Evolutionary conservation across 2,888 invertebrate species (phyloP).

Genomic region (Maniola hyperantus): DNA sequence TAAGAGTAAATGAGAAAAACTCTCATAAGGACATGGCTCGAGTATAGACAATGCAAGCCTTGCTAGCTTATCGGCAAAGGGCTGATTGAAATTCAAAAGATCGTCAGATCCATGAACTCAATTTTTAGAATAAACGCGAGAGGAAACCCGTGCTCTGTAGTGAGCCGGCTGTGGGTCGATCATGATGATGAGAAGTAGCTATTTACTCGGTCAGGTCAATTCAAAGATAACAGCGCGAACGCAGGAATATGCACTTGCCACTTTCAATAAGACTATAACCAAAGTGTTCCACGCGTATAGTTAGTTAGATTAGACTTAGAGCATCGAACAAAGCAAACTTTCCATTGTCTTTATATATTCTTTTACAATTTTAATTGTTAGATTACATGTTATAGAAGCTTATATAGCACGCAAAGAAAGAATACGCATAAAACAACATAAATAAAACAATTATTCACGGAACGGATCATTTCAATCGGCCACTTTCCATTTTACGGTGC

Average conservation of each 20-base stretch:
- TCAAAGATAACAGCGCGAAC: too few species aligned
- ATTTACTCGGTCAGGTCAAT: too few species aligned
- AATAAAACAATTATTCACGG: constrained; percentile 32
- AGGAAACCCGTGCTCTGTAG: too few species aligned
- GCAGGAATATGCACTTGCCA: too few species aligned
- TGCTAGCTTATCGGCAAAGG: not conserved
- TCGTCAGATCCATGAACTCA: not conserved
- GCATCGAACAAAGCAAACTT: too few species aligned
- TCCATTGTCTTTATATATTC: too few species aligned
- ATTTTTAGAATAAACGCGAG: too few species aligned
- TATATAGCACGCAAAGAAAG: constrained; percentile 8
- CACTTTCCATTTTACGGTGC: constrained; percentile 50
- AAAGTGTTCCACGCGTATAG: too few species aligned
- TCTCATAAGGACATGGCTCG: constrained; percentile 41
- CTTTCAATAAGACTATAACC: too few species aligned
- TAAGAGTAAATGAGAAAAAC: constrained; percentile 34
- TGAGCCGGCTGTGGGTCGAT: too few species aligned
- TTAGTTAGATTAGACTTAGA: too few species aligned
- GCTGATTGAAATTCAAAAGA: not conserved
- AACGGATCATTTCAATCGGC: constrained; percentile 40
- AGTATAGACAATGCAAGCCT: constrained; percentile 8
- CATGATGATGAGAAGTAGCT: too few species aligned
- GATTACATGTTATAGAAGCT: not conserved
- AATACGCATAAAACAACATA: constrained; percentile 13
- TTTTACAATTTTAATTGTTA: not conserved